Evolutionary conservation across 2,113 vertebrate genomes (phyloP), one percentile per base, ranked within the genome.

Genomic region (Platysternon megacephalum): DNA sequence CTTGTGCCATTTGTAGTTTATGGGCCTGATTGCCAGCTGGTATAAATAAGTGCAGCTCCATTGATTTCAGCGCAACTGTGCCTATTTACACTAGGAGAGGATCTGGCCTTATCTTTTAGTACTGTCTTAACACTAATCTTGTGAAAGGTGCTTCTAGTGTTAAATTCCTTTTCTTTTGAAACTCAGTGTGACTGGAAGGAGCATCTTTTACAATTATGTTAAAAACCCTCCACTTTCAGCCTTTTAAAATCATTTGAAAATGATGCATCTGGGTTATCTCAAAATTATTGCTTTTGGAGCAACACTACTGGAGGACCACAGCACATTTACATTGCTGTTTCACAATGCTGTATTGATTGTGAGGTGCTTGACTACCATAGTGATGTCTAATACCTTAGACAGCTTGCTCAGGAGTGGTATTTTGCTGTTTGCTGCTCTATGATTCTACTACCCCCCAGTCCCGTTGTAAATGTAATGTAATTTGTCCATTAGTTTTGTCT

Each of bases 41-140:
- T n/a, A 74, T 0, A 0, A 87, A 39, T 17, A 5, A 83, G 51
- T 1, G 14, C 28, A 1, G 9, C 17, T 35, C 1, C 72, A 0
- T 28, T 48, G 8, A 44, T 28, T n/a, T 16, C 48, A 79, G 14
- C 2, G 42, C 19, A 52, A 6, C 29, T 48, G 5, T 9, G 6
- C 1, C 65, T 6, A 5, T 58, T 35, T 86, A 53, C 35, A 6
- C 11, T 21, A 52, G 35, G 4, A 81, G 48, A 79, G 3, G 2
- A 52, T 44, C 74, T 90, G 22, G 26, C 3, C 72, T 78, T 79
- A 29, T 72, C 46, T 65, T n/a, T 85, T 81, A 51, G 14, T 11
- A 88, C 74, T 86, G 48, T 65, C 52, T 87, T 44, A 22, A 10
- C 42, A 22, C 0, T 0, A 52, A 3, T 6, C 4, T 44, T 78